These are phyloP conservation scores for Chrysodeixis includens DNA, from an alignment of 2,888 invertebrate genomes.

Conservation along the genomic window DNA sequence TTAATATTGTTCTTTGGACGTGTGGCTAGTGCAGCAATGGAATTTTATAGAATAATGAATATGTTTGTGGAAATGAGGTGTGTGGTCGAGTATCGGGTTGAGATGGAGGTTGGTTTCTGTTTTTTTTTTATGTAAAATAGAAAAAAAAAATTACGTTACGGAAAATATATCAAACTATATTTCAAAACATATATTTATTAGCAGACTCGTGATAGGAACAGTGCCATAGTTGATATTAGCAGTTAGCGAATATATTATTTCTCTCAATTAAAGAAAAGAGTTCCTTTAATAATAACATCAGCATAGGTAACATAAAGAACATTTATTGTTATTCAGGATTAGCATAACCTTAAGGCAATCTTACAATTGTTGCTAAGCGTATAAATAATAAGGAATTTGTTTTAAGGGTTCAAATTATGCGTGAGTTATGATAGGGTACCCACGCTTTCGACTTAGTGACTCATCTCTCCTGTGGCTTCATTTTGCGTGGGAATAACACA, in stretches of 20 bases:
- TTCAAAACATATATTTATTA: too few species aligned
- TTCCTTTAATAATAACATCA: background rate
- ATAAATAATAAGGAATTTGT: background rate
- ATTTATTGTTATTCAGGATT: background rate
- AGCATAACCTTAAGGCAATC: background rate
- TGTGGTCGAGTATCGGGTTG: background rate
- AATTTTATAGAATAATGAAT: background rate
- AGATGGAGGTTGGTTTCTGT: background rate
- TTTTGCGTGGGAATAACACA: conserved; percentile 34
- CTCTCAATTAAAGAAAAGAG: background rate
- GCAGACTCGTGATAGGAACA: too few species aligned
- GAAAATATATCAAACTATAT: too few species aligned
- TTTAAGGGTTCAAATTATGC: conserved; percentile 18
- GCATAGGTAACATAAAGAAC: background rate
- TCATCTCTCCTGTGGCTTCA: conserved; percentile 29
- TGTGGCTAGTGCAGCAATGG: background rate
- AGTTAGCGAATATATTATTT: too few species aligned
- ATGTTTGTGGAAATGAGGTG: background rate
- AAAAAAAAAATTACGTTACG: too few species aligned
- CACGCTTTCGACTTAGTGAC: conserved; percentile 26
- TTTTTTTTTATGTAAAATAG: too few species aligned
- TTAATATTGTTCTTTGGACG: conserved; percentile 40
- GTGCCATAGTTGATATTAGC: too few species aligned
- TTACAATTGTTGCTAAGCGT: background rate
- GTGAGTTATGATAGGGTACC: conserved; percentile 20